Percentiles rank a stretch among this genome's conserved stretches.
Evolutionary conservation across 92 coral and sea anemone species (phyloP).

Genomic region (Paragorgia papillata): DNA sequence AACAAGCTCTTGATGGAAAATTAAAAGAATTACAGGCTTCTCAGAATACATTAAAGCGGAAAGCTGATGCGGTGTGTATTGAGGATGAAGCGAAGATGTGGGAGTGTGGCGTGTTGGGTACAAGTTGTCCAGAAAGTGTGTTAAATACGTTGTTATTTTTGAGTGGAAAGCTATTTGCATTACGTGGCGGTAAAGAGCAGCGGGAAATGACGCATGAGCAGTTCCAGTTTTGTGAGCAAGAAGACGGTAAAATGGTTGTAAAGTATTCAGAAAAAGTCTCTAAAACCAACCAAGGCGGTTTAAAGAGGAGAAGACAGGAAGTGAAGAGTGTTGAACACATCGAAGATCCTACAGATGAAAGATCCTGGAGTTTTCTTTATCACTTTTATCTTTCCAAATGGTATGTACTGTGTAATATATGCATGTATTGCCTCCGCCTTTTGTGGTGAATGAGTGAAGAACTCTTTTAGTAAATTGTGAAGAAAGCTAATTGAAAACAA

Average conservation of each 20-base stretch:
- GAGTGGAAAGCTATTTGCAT: constrained; percentile 33
- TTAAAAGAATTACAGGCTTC: background rate
- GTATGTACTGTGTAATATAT: constrained; percentile 29
- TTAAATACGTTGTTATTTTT: constrained; percentile 28
- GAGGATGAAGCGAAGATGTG: constrained; percentile 12
- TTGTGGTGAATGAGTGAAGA: too few relatives aligned
- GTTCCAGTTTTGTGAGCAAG: constrained; percentile 5
- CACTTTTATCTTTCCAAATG: constrained; percentile 42
- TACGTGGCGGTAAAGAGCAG: constrained; percentile 42
- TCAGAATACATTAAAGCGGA: constrained; percentile 1
- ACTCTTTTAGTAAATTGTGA: too few relatives aligned
- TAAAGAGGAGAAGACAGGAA: constrained; percentile 45
- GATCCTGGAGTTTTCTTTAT: constrained; percentile 43
- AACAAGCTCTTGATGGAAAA: too few relatives aligned
- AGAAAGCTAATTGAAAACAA: too few relatives aligned
- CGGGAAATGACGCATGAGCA: constrained; percentile 33
- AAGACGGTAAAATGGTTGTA: background rate
- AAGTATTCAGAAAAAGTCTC: constrained; percentile 42
- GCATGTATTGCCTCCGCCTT: too few relatives aligned
- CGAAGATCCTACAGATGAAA: constrained; percentile 48
- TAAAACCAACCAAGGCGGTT: constrained; percentile 59
- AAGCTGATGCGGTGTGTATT: constrained; percentile 7
- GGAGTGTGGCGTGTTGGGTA: constrained; percentile 10
- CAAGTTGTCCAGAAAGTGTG: background rate
- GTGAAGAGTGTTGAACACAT: constrained; percentile 45